phyloP scores from a whole-genome alignment of 2,797 vertebrate genomes.

The Microchirus variegatus region DNA sequence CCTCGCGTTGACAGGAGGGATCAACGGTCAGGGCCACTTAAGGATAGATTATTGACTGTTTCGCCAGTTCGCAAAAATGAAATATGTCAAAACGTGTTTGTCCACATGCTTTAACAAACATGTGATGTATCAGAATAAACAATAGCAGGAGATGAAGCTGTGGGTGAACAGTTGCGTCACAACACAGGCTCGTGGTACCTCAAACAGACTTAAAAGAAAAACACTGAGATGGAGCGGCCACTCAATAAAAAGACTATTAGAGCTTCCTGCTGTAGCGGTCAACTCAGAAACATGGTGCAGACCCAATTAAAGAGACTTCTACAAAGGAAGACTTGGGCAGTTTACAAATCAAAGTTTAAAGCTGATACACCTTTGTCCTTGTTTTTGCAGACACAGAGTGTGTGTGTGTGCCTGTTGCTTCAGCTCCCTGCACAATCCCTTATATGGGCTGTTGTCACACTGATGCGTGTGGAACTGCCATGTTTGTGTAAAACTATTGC shows the following conservation, averaged over 20 bases:
- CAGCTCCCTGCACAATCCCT: slow-evolving; percentile 5
- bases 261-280: slow-evolving; percentile 6
- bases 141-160: slow-evolving; percentile 26
- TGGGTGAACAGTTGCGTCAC: slow-evolving; percentile 40
- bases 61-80: slow-evolving; percentile 18
- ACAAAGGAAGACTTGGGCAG: slow-evolving; percentile 17
- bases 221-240: slow-evolving; percentile 12
- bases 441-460: slow-evolving; percentile 20
- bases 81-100: slow-evolving; percentile 52
- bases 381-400: slow-evolving; percentile 2
- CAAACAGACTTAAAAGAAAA: slow-evolving; percentile 24
- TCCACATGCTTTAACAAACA: slow-evolving; percentile 38
- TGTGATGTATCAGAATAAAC: slow-evolving; percentile 43
- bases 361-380: slow-evolving; percentile 7
- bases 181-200: slow-evolving; percentile 30
- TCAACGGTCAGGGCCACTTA: slow-evolving; percentile 47
- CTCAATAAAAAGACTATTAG: slow-evolving; percentile 50
- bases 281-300: slow-evolving; percentile 21
- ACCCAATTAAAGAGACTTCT: slow-evolving; percentile 14
- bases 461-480: slow-evolving; percentile 1
- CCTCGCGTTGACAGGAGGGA: slow-evolving; percentile 50
- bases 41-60: slow-evolving; percentile 48
- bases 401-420: not conserved
- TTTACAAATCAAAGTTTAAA: slow-evolving; percentile 18
- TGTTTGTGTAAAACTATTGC: not conserved